Percentiles rank a stretch among this genome's conserved stretches.
Evolutionary conservation across 2,113 vertebrate species (phyloP).

Genomic region (Ptilorrhoa leucosticta): DNA sequence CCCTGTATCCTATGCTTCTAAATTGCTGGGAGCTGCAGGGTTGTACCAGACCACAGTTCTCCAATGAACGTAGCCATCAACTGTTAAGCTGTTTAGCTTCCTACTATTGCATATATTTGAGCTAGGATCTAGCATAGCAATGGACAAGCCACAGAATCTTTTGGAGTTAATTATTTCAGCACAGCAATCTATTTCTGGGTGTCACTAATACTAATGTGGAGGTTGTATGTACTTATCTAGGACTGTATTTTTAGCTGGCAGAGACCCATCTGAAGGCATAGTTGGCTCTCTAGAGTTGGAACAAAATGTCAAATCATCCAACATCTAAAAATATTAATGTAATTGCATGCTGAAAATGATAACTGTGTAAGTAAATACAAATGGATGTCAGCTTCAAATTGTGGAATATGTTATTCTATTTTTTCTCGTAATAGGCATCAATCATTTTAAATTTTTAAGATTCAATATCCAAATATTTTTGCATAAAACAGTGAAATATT

Average conservation of each 20-base stretch:
- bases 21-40: neutral
- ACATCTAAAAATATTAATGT: neutral
- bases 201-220: neutral
- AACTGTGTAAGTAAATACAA: neutral
- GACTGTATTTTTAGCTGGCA: neutral
- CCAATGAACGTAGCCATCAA: neutral
- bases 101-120: neutral
- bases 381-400: neutral
- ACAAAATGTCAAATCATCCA: neutral
- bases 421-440: neutral
- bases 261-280: neutral
- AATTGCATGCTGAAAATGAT: neutral
- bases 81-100: neutral
- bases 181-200: neutral
- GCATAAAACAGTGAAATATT: neutral
- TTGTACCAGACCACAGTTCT: neutral
- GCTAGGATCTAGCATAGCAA: neutral
- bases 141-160: neutral
- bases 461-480: neutral
- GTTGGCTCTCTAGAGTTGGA: neutral
- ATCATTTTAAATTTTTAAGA: neutral
- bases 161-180: neutral
- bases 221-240: neutral
- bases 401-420: neutral
- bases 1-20: neutral